Base-by-base conservation (phyloP, 1,140 invertebrate genomes). In the Drosophila subpulchrella region DNA sequence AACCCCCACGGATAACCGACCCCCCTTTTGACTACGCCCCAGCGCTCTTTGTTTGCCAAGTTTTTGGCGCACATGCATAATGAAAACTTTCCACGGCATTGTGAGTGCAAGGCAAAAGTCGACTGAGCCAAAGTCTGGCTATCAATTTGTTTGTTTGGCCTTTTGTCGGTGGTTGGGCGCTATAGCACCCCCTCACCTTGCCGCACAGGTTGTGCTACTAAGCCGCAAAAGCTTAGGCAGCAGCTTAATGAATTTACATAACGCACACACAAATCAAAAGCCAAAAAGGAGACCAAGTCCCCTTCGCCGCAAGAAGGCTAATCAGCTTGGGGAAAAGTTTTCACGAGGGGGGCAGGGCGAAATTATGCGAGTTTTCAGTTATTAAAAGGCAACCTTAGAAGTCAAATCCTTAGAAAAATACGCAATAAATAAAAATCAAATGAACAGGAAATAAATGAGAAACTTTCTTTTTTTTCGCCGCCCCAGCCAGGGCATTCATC, bases 11-110 rank as follows among this genome's bases (percentile, higher is more conserved):
- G 2, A 24, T 12, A 8, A 8, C 30, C 20, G 1, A 3, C 15
- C 50, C 13, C 59, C 12, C 36, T 8, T 7, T n/a, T 3, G 8
- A 42, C 13, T n/a, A 1, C 24, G 11, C 41, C 24, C 11, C 34
- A 12, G 24, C 24, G 50, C 48, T 57, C 67, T 75, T 75, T 75
- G 72, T 75, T 75, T 53, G 58, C 70, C 71, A 75, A 75, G 71
- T 75, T 75, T 54, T 75, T 63, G 71, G 71, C 72, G 72, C 72
- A 75, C 72, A 75, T 75, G 72, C 72, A 75, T 75, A 75, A 75
- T 75, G 72, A 75, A 75, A 75, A 75, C 38, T 75, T 75, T 75
- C 24, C n/a, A 55, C 50, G 71, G 70, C 71, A 75, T 73, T 73
- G 70, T 73, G 67, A 72, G 66, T 73, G 70, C 67, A 73, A 73